Percentiles rank a stretch among this genome's conserved stretches.
These are phyloP conservation scores for Lysiphlebus fabarum DNA, from an alignment of 1,140 invertebrate genomes.

Conservation along the genomic window DNA sequence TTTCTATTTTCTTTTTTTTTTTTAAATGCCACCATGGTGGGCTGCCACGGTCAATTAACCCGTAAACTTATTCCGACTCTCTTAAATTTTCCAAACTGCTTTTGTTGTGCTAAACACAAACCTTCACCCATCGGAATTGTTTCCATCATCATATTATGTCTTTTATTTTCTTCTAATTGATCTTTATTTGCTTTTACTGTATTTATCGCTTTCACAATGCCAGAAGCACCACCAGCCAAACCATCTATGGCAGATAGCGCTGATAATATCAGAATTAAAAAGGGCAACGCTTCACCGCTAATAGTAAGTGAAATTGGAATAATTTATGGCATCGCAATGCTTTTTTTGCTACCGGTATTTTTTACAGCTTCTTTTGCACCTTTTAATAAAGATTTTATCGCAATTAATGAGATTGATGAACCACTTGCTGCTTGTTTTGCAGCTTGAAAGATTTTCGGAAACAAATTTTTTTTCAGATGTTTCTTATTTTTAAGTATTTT, in stretches of 20 bases:
- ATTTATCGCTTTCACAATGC: neutral
- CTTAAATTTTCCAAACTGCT: neutral
- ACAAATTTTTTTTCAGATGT: too few relatives aligned
- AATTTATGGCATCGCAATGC: too few relatives aligned
- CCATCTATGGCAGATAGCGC: neutral
- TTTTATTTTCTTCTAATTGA: neutral
- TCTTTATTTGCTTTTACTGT: neutral
- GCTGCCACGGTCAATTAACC: neutral
- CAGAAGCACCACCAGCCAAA: neutral
- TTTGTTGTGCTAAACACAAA: neutral
- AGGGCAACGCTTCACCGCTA: neutral
- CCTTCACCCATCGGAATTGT: slow-evolving; percentile 4
- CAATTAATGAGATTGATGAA: too few relatives aligned
- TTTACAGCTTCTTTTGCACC: too few relatives aligned
- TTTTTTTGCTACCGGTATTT: too few relatives aligned
- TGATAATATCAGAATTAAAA: neutral
- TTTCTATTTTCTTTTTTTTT: too few relatives aligned
- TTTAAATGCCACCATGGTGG: too few relatives aligned
- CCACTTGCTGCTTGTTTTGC: too few relatives aligned
- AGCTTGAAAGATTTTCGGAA: too few relatives aligned
- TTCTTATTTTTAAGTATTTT: too few relatives aligned
- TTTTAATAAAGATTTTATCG: too few relatives aligned
- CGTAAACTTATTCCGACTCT: neutral
- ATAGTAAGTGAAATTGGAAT: too few relatives aligned
- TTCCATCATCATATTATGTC: neutral